A percentile compares a stretch with the other conserved stretches of the same genome.
Conservation (phyloP, 1,140 invertebrate species). For the Pinna nobilis region DNA sequence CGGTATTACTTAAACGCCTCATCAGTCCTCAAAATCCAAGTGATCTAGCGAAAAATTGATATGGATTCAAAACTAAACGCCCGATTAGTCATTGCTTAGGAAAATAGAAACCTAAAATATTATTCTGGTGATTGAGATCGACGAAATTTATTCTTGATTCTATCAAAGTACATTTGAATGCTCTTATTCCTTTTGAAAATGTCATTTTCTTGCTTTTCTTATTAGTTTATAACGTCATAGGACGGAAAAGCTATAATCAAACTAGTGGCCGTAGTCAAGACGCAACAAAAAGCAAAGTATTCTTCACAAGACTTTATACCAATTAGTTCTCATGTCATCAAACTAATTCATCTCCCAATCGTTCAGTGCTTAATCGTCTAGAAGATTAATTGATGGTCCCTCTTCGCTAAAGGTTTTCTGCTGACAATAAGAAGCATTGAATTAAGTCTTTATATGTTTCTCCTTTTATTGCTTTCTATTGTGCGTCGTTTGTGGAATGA, state of each 20-base stretch:
- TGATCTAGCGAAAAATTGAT: slow-evolving; percentile 26
- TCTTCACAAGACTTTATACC: not conserved
- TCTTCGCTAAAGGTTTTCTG: slow-evolving; percentile 8
- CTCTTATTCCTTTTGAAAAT: not conserved
- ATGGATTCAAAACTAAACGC: slow-evolving; percentile 11
- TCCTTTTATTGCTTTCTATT: slow-evolving; percentile 13
- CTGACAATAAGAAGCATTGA: slow-evolving; percentile 6
- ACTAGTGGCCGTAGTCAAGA: not conserved
- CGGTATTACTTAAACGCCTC: not conserved
- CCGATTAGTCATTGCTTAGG: slow-evolving; percentile 26
- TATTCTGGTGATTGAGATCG: slow-evolving; percentile 25
- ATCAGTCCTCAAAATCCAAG: slow-evolving; percentile 12
- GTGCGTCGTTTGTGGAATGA: slow-evolving; percentile 2
- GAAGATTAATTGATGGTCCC: slow-evolving; percentile 15
- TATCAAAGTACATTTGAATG: slow-evolving; percentile 31
- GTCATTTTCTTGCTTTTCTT: not conserved
- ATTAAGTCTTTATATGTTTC: slow-evolving; percentile 14
- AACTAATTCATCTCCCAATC: slow-evolving; percentile 21
- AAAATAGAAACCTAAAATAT: slow-evolving; percentile 26
- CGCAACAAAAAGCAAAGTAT: slow-evolving; percentile 6
- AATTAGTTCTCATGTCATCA: slow-evolving; percentile 33
- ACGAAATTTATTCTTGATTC: slow-evolving; percentile 34
- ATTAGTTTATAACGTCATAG: not conserved
- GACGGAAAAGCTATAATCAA: not conserved
- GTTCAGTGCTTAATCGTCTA: slow-evolving; percentile 24